Evolutionary conservation across 2,113 vertebrate genomes (phyloP).

Genomic region (Centropus bengalensis): DNA sequence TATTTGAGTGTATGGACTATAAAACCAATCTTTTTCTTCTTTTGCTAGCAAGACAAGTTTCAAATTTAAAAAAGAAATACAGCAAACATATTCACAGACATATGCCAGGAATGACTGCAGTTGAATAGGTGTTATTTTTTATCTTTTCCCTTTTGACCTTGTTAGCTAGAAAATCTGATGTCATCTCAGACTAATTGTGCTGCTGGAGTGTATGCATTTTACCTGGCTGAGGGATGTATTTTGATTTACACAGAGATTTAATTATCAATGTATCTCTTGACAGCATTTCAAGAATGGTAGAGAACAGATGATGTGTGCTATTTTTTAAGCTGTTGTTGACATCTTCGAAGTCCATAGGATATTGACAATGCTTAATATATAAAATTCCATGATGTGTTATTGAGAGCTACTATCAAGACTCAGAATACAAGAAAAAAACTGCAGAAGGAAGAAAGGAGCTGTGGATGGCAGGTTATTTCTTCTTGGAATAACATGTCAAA

Average conservation of each 20-base stretch:
- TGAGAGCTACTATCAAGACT: not conserved
- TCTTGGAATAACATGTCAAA: not conserved
- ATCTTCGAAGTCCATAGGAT: not conserved
- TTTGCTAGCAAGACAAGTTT: not conserved
- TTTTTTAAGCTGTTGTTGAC: constrained; percentile 3
- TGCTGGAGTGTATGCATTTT: constrained; percentile 15
- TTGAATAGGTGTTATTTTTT: constrained; percentile 14
- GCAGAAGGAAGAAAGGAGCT: not conserved
- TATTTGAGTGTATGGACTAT: not conserved
- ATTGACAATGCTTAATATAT: constrained; percentile 19
- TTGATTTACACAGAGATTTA: constrained; percentile 14
- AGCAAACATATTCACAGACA: not conserved
- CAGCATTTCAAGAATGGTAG: constrained; percentile 7
- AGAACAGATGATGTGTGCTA: not conserved
- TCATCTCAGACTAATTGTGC: constrained; percentile 46
- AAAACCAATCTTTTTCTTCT: constrained; percentile 1
- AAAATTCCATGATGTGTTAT: not conserved
- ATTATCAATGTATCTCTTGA: constrained; percentile 41
- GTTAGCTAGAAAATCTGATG: constrained; percentile 47
- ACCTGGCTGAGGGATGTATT: constrained; percentile 5
- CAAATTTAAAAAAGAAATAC: constrained; percentile 16
- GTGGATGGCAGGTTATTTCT: not conserved
- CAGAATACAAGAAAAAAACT: not conserved
- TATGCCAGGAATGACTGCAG: not conserved
- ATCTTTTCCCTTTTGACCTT: constrained; percentile 49